Evolutionary conservation across 2,797 vertebrate species (phyloP).

Genomic region (Otolemur crassicaudatus): DNA sequence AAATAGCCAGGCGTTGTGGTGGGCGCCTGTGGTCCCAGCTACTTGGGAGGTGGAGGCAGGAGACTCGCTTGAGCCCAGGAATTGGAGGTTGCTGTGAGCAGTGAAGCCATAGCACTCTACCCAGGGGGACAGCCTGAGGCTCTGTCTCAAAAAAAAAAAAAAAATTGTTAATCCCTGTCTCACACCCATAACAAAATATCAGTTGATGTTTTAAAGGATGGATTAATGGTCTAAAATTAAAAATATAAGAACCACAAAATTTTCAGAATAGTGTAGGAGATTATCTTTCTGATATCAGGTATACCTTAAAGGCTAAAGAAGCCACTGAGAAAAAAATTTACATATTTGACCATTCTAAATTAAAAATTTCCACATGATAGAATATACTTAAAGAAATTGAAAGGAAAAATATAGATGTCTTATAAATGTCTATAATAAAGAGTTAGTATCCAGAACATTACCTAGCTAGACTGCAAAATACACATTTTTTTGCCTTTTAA

Average conservation of each 20-base stretch:
- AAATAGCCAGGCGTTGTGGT: too few species aligned
- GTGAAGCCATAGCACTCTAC: too few species aligned
- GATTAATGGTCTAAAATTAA: neutral
- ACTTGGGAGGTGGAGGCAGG: too few species aligned
- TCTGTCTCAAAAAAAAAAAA: too few species aligned
- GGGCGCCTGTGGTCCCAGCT: too few species aligned
- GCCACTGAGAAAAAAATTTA: neutral
- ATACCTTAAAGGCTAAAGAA: neutral
- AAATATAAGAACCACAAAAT: neutral
- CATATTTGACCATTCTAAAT: neutral
- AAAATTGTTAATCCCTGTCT: neutral
- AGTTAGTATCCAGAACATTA: neutral
- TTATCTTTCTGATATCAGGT: neutral
- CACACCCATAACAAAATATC: neutral
- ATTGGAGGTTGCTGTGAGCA: too few species aligned
- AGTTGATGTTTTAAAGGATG: neutral
- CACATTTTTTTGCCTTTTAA: neutral
- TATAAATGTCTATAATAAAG: neutral
- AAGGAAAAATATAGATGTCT: neutral
- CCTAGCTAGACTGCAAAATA: neutral
- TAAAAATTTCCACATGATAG: neutral
- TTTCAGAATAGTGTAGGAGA: neutral
- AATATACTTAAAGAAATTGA: neutral
- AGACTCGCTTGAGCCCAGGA: too few species aligned
- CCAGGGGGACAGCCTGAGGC: too few species aligned